Evolutionary conservation across 2,113 vertebrate species (phyloP).

Genomic region (Camelus dromedarius): DNA sequence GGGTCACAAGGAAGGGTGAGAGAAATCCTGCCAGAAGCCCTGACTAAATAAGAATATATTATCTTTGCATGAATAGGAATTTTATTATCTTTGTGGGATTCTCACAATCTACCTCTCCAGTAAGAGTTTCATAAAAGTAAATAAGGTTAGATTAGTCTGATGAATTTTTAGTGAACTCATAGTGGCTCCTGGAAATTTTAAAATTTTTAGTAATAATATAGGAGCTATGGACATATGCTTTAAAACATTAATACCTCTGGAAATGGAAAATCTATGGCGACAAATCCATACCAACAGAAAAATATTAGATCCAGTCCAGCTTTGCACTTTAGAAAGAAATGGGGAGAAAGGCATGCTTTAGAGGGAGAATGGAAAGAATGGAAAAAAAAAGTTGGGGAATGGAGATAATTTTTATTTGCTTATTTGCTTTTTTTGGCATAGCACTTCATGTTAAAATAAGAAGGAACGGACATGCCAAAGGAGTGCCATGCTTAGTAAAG

Average conservation of each 20-base stretch:
- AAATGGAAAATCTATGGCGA: background rate
- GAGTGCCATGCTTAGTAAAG: background rate
- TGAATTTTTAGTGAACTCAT: background rate
- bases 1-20: background rate
- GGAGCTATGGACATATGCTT: background rate
- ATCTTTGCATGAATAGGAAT: background rate
- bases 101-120: background rate
- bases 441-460: background rate
- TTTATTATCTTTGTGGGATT: background rate
- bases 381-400: background rate
- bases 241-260: background rate
- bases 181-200: background rate
- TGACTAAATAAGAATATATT: background rate
- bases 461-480: background rate
- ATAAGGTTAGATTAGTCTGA: background rate
- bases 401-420: conserved; percentile 10
- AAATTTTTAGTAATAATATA: background rate
- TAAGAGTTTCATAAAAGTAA: conserved; percentile 9
- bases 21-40: background rate
- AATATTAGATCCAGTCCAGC: background rate
- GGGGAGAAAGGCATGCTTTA: background rate
- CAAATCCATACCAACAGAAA: background rate
- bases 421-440: background rate
- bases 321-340: background rate
- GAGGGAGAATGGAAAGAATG: background rate